Evolutionary conservation across 2,797 vertebrate species (phyloP), one percentile per base, ranked within the genome.

Genomic region (Poliocrania exsul): DNA sequence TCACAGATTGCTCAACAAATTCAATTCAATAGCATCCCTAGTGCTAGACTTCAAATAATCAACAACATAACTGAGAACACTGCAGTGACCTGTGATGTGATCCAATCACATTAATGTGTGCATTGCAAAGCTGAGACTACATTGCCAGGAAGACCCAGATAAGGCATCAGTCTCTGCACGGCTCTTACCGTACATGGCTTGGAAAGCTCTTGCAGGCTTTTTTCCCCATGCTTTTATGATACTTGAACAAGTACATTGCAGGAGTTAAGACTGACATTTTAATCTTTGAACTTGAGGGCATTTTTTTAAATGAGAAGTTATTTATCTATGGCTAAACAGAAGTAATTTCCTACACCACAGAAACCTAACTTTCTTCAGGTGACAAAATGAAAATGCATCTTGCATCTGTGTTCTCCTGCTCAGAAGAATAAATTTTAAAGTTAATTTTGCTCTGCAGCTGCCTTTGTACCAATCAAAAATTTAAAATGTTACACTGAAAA

Each of bases 361-460:
- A 82, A 24, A 1, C 6, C 11, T 35, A 64, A 60, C 29, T 60
- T 81, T 60, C 73, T 82, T 42, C 46, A 90, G 40, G 49, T 33
- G 38, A 37, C n/a, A 88, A 72, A 93, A 75, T 4, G 4, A 82
- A 21, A 29, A 23, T 3, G 1, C 35, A 11, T 53, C 88, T 84
- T 83, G 14, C 13, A 28, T 44, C 71, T 85, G 4, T 62, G 51
- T 4, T 6, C 31, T 62, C 15, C 0, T 0, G 0, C 13, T 49
- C 78, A 14, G 23, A 78, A 87, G 84, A 86, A 47, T 5, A 53
- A 57, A 54, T 53, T 15, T 66, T 9, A 19, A 77, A 37, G 13
- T 17, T 75, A 28, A 2, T 26, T 86, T 37, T 73, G 40, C 18
- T 72, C 21, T 73, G 56, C 51, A 26, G 18, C 9, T 82, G 42